These are phyloP conservation scores for Furcifer pardalis DNA, from an alignment of 2,797 vertebrate genomes.

Conservation along the genomic window DNA sequence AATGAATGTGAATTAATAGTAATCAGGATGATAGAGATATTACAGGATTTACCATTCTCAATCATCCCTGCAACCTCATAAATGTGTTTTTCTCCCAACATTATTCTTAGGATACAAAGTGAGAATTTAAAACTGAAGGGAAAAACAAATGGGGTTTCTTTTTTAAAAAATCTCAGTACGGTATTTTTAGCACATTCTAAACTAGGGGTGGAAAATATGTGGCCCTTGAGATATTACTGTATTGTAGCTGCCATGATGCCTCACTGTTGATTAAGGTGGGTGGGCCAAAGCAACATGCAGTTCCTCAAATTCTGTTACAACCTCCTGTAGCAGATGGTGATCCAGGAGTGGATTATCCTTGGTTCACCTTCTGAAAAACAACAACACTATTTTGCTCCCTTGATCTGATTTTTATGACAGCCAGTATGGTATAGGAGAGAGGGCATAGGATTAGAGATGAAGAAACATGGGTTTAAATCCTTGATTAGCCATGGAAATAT, in stretches of 20 bases:
- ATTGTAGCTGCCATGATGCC: not conserved
- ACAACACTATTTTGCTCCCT: no score
- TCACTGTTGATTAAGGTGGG: not conserved
- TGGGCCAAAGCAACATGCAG: not conserved
- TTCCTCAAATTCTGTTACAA: no score
- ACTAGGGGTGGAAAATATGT: not conserved
- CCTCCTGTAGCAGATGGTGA: no score
- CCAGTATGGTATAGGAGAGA: no score
- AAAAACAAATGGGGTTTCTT: constrained; percentile 1
- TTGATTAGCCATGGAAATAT: no score
- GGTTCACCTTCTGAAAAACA: no score
- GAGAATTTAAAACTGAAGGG: not conserved
- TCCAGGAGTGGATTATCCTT: no score
- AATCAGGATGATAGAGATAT: not conserved
- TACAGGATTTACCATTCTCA: not conserved
- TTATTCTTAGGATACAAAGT: no score
- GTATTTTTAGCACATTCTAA: not conserved
- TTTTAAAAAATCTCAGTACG: no score
- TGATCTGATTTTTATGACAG: no score
- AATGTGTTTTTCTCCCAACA: not conserved
- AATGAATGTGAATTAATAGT: not conserved
- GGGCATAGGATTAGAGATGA: no score
- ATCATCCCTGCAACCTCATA: not conserved
- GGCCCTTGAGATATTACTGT: not conserved
- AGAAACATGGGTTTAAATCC: no score